A percentile compares a stretch with the other conserved stretches of the same genome.
Evolutionary conservation across 92 coral and sea anemone genomes (phyloP).

Genomic region (Epizoanthus scotinus): DNA sequence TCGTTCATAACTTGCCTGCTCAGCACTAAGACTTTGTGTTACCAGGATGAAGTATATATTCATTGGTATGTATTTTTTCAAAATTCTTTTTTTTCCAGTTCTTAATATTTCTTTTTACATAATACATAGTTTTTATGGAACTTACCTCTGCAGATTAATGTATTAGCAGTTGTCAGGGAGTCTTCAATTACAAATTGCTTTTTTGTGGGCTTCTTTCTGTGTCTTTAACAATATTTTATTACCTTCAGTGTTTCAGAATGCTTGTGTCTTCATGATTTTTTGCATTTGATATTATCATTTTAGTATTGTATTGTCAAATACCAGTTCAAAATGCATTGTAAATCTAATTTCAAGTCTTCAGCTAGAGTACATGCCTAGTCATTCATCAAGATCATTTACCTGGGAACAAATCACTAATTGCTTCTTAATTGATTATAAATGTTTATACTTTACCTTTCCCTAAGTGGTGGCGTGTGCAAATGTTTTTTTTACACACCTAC

Average conservation of each 20-base stretch:
- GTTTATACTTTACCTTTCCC: conserved; percentile 7
- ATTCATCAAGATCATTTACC: not conserved
- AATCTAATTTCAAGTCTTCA: not conserved
- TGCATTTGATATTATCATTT: not conserved
- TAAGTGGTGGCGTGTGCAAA: conserved; percentile 5
- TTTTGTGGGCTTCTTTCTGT: not conserved
- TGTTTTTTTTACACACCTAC: conserved; percentile 11
- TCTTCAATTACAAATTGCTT: not conserved
- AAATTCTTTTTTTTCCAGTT: not conserved
- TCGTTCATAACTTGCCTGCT: not conserved
- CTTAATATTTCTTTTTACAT: not conserved
- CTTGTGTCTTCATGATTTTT: not conserved
- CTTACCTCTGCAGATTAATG: not conserved
- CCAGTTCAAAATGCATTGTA: not conserved
- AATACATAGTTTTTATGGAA: not conserved
- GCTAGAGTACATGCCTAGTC: not conserved
- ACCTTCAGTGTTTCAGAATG: not conserved
- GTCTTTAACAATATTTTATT: not conserved
- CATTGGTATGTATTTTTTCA: conserved; percentile 8
- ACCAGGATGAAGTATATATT: conserved; percentile 31
- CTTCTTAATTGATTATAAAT: not conserved
- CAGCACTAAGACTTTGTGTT: not conserved
- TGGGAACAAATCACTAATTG: conserved; percentile 4
- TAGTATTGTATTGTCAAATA: not conserved
- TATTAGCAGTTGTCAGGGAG: not conserved